Evolutionary conservation across 2,113 vertebrate genomes (phyloP), one percentile per base, ranked within the genome.

Genomic region (Dendropsophus ebraccatus): DNA sequence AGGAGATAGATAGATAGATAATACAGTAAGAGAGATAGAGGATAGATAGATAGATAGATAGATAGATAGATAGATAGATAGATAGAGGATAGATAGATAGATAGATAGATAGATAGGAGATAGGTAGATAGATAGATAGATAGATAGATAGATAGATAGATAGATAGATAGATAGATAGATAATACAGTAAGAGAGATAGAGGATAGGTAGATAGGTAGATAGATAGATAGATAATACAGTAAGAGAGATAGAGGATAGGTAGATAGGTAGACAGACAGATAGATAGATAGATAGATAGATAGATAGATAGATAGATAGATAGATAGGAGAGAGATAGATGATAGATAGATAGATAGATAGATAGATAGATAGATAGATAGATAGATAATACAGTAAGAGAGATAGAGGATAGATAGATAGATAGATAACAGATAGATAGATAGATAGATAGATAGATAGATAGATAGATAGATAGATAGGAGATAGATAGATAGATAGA

Each of bases 1-100:
- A 69, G 65, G 25, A 35, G 28, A 69, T 69, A 69, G 65, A 69
- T 69, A n/a, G n/a, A n/a, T n/a, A n/a, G n/a, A n/a, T n/a, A n/a
- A n/a, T n/a, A n/a, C n/a, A n/a, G n/a, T n/a, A n/a, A n/a, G n/a
- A n/a, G n/a, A n/a, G n/a, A n/a, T n/a, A n/a, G n/a, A n/a, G n/a
- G n/a, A n/a, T n/a, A n/a, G n/a, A n/a, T n/a, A n/a, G n/a, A n/a
- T n/a, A 32, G 62, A 32, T 16, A 32, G 62, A 67, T 14, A 25
- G 62, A 30, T 30, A 67, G 28, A 67, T 30, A 67, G 28, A 67
- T 16, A 67, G 10, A 17, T 32, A 32, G n/a, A 32, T 32, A 67
- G 28, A 67, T 16, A 67, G 28, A 67, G 14, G 25, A 67, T 67
- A 67, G 23, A 67, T 67, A 67, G 25, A 32, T 32, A 67, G 62